These are phyloP conservation scores for Narcine bancroftii DNA, from an alignment of 2,113 vertebrate species.

Conservation along the genomic window DNA sequence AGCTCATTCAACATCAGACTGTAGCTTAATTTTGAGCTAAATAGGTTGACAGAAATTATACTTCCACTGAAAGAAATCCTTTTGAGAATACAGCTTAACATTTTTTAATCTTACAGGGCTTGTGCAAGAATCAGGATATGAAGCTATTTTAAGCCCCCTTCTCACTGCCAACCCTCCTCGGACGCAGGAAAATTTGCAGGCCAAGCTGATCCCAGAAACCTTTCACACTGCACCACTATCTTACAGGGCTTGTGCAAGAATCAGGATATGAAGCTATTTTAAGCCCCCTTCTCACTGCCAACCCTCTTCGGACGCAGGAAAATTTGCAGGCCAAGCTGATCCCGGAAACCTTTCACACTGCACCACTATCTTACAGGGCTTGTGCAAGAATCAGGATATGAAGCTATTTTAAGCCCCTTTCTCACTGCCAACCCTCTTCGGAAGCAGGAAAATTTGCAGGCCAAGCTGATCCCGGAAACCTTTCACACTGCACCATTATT, in stretches of 20 bases:
- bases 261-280: not conserved
- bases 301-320: no score
- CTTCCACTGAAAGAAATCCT: not conserved
- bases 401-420: not conserved
- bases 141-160: not conserved
- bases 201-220: no score
- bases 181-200: no score
- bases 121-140: not conserved
- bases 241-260: not conserved
- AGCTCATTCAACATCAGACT: not conserved
- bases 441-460: no score
- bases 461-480: no score
- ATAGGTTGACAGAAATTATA: not conserved
- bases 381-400: not conserved
- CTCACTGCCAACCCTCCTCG: no score
- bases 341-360: no score
- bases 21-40: not conserved
- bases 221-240: no score
- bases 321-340: no score
- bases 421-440: no score
- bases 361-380: not conserved
- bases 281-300: no score
- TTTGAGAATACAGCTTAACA: not conserved
- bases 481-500: no score
- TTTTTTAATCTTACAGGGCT: not conserved